Evolutionary conservation across 2,888 invertebrate genomes (phyloP).

Genomic region (Hypena proboscidalis): DNA sequence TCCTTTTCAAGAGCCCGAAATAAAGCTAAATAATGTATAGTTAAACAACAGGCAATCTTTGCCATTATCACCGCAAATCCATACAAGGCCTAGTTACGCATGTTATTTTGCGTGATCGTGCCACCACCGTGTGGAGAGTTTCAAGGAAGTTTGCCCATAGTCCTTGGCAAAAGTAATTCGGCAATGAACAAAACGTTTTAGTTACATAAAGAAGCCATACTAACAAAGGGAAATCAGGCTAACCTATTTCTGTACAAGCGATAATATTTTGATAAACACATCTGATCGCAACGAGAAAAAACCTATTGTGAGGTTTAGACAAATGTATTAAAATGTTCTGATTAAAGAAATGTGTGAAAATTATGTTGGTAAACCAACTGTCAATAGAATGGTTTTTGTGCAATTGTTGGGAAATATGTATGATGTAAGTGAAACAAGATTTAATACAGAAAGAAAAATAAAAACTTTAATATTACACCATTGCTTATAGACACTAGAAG

Average conservation of each 20-base stretch:
- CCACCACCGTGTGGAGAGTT: conserved; percentile 49
- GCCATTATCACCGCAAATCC: conserved; percentile 12
- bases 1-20: no score
- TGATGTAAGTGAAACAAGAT: no score
- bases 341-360: no score
- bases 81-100: conserved; percentile 32
- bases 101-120: conserved; percentile 30
- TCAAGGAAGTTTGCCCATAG: conserved; percentile 55
- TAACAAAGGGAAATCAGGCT: conserved; percentile 43
- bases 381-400: no score
- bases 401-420: no score
- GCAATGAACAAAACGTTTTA: conserved; percentile 41
- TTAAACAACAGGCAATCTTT: background rate
- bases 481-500: no score
- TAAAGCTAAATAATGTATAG: background rate
- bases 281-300: conserved; percentile 9
- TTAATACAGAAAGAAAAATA: no score
- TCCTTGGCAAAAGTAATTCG: conserved; percentile 55
- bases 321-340: no score
- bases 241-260: conserved; percentile 51
- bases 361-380: no score
- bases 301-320: no score
- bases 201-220: conserved; percentile 61
- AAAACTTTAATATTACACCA: no score
- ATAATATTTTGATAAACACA: conserved; percentile 28